phyloP scores from a whole-genome alignment of 2,888 invertebrate genomes.

The Limnephilus auricula region DNA sequence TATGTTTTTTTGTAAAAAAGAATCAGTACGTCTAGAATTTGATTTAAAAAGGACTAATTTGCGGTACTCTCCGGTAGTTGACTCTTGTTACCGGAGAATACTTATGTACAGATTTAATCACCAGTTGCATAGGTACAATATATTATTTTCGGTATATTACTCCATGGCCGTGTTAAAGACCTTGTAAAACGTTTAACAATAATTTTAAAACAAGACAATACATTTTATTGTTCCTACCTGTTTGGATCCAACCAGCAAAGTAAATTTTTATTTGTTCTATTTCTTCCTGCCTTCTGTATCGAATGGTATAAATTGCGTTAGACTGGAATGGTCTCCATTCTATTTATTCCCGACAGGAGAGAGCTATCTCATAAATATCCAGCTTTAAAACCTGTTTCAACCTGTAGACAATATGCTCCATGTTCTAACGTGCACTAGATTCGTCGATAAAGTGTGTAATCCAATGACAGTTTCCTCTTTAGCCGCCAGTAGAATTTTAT shows the following conservation, averaged over 20 bases:
- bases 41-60: no score
- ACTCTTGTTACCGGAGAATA: no score
- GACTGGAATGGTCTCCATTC: neutral
- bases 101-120: no score
- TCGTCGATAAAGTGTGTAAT: neutral
- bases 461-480: neutral
- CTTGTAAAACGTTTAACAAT: neutral
- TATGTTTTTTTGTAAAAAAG: no score
- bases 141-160: no score
- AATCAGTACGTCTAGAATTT: no score
- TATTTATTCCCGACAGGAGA: neutral
- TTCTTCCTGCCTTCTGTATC: neutral
- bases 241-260: neutral
- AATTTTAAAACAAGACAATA: neutral
- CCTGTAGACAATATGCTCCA: neutral
- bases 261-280: neutral
- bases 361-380: neutral
- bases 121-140: no score
- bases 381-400: neutral
- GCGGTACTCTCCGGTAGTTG: no score
- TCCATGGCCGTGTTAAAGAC: neutral
- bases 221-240: neutral
- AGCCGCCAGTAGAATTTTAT: neutral
- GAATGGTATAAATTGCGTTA: neutral
- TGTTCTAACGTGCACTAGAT: neutral